Conservation (phyloP, 2,888 invertebrate genomes). For the Cyclophora punctaria region DNA sequence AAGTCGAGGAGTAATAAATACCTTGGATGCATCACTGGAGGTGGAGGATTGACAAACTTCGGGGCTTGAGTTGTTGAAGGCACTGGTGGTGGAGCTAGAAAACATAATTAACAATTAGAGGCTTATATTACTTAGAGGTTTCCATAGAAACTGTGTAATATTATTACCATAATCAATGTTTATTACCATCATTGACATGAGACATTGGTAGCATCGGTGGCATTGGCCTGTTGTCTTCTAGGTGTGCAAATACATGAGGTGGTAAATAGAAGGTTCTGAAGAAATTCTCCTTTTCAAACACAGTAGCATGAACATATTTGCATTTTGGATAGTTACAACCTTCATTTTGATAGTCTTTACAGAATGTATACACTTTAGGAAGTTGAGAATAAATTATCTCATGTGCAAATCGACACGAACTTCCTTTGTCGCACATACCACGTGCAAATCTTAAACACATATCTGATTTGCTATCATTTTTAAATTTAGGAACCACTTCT, state of each 20-base stretch:
- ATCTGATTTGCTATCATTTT: conserved; percentile 3
- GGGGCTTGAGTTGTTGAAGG: too few species aligned
- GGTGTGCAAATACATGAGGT: conserved; percentile 35
- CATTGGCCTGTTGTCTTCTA: conserved; percentile 23
- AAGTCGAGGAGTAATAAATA: too few species aligned
- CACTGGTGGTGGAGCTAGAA: too few species aligned
- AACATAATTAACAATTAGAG: too few species aligned
- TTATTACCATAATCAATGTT: too few species aligned
- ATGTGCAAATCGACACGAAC: conserved; percentile 41
- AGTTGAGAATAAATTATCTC: conserved; percentile 41
- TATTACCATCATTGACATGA: too few species aligned
- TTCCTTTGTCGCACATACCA: conserved; percentile 42
- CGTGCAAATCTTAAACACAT: conserved; percentile 52
- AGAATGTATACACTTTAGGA: conserved; percentile 45
- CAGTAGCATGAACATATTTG: conserved; percentile 49
- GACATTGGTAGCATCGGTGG: conserved; percentile 24
- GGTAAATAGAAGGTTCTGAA: conserved; percentile 46
- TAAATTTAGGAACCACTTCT: neutral
- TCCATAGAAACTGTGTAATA: too few species aligned
- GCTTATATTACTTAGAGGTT: too few species aligned
- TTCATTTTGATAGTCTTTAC: conserved; percentile 47
- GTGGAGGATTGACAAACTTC: too few species aligned
- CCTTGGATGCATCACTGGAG: too few species aligned
- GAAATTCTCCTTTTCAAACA: conserved; percentile 50
- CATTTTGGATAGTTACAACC: conserved; percentile 40